These are phyloP conservation scores for Machimus rusticus DNA, from an alignment of 2,888 invertebrate genomes.

Conservation along the genomic window DNA sequence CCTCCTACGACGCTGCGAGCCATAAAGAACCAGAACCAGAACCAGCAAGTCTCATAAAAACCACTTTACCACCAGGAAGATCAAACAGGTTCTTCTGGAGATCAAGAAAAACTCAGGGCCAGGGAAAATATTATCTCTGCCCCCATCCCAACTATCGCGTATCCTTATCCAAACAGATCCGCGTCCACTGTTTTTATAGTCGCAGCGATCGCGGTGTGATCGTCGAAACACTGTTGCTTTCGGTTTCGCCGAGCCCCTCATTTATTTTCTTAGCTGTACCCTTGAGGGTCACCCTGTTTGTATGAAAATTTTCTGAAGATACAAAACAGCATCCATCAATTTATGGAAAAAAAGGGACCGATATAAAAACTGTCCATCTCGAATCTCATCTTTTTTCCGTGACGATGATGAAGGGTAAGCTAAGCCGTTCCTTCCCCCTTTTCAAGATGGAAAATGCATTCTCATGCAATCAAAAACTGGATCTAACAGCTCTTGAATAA, in stretches of 20 bases:
- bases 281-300: not conserved
- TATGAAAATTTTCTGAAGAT: not conserved
- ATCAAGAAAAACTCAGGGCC: not conserved
- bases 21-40: not conserved
- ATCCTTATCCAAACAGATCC: not conserved
- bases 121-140: not conserved
- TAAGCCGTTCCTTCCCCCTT: conserved; percentile 18
- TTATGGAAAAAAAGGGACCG: not conserved
- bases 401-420: conserved; percentile 9
- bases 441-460: conserved; percentile 1
- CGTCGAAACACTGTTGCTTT: not conserved
- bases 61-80: not conserved
- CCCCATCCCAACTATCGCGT: not conserved
- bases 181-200: not conserved
- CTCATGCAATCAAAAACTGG: conserved; percentile 27
- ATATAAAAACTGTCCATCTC: not conserved
- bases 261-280: not conserved
- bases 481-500: conserved; percentile 36
- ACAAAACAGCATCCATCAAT: conserved; percentile 2
- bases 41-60: not conserved
- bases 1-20: not conserved
- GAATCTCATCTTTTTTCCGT: not conserved
- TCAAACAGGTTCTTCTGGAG: not conserved
- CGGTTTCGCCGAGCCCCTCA: not conserved
- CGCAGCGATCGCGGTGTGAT: not conserved